phyloP scores from a whole-genome alignment of 2,888 invertebrate genomes.

The Andrena hattorfiana region DNA sequence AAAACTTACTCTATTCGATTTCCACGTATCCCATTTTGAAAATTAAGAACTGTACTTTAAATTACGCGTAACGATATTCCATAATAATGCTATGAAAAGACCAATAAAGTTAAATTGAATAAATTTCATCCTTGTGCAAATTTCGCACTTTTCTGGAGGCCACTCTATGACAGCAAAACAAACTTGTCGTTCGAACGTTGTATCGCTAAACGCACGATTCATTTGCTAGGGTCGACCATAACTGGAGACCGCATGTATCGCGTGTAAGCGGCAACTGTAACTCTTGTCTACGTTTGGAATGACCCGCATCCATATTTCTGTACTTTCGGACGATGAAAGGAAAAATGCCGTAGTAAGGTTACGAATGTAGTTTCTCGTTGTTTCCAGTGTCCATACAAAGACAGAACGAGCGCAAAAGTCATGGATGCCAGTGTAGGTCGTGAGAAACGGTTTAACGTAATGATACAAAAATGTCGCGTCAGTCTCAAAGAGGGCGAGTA shows the following conservation, averaged over 20 bases:
- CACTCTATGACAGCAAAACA: too few relatives aligned
- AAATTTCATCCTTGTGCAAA: too few relatives aligned
- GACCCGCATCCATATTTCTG: conserved; percentile 1
- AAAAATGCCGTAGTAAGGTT: neutral
- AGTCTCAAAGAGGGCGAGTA: neutral
- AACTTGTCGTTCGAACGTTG: too few relatives aligned
- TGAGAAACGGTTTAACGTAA: conserved; percentile 25
- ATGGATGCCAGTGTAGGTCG: conserved; percentile 4
- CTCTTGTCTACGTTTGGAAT: neutral
- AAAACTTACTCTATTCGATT: too few relatives aligned
- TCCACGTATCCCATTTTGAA: too few relatives aligned
- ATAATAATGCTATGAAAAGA: too few relatives aligned
- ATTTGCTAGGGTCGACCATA: too few relatives aligned
- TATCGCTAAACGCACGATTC: too few relatives aligned
- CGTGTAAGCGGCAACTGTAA: neutral
- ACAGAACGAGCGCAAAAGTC: conserved; percentile 22
- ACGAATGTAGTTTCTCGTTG: conserved; percentile 12
- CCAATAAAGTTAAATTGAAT: too few relatives aligned
- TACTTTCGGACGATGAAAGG: conserved; percentile 9
- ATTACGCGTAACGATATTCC: too few relatives aligned
- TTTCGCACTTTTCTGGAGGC: too few relatives aligned
- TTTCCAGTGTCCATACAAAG: neutral
- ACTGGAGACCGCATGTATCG: neutral
- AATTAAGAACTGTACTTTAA: too few relatives aligned
- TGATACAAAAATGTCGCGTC: neutral